phyloP scores from a whole-genome alignment of 2,113 vertebrate species.

The Oceanodroma tethys region DNA sequence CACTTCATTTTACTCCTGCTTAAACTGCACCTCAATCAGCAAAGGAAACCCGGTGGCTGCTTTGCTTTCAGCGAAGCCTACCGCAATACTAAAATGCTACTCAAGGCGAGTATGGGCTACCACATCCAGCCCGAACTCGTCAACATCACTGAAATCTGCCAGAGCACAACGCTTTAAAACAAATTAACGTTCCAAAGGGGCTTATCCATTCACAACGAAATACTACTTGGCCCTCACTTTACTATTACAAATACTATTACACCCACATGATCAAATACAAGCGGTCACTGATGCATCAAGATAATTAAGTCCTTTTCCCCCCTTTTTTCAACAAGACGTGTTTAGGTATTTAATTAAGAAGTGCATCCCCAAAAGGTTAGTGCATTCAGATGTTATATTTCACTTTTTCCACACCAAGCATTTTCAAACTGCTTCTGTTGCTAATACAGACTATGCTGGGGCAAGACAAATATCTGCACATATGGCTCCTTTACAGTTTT shows the following conservation, averaged over 20 bases:
- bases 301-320: conserved; percentile 18
- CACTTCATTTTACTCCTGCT: neutral
- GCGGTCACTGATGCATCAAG: neutral
- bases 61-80: neutral
- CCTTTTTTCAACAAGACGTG: neutral
- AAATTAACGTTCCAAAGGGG: neutral
- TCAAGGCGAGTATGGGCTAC: neutral
- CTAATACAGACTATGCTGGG: conserved; percentile 31
- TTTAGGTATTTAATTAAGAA: conserved; percentile 70
- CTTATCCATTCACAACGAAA: conserved; percentile 21
- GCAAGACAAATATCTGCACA: conserved; percentile 55
- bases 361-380: conserved; percentile 63
- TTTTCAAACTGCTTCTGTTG: conserved; percentile 65
- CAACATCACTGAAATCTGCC: neutral
- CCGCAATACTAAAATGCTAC: neutral
- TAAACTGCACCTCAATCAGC: neutral
- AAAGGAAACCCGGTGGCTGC: neutral
- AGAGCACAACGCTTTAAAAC: neutral
- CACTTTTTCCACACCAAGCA: conserved; percentile 71
- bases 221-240: conserved; percentile 28
- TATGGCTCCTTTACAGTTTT: conserved; percentile 58
- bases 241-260: conserved; percentile 16
- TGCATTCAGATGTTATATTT: conserved; percentile 58
- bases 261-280: conserved; percentile 14
- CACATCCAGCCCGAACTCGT: neutral